A percentile compares a stretch with the other conserved stretches of the same genome.
These are phyloP conservation scores for Mamestra configurata DNA, from an alignment of 1,140 invertebrate species.

Conservation along the genomic window DNA sequence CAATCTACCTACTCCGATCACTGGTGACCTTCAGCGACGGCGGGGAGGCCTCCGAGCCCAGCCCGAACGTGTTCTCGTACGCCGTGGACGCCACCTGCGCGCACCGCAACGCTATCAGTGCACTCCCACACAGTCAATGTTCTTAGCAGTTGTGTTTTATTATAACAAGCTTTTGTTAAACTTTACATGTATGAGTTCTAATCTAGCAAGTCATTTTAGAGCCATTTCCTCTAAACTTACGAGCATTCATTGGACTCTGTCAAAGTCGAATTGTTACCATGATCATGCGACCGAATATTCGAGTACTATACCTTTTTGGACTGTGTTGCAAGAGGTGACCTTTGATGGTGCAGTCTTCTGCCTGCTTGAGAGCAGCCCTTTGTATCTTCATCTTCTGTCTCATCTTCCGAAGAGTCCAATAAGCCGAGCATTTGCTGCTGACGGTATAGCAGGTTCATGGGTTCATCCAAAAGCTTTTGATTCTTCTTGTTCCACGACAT, in stretches of 20 bases:
- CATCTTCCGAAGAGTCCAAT: slow-evolving; percentile 73
- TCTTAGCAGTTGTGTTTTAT: no score
- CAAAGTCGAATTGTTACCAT: no score
- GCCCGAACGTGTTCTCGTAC: not conserved
- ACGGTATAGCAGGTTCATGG: slow-evolving; percentile 86
- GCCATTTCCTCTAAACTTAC: no score
- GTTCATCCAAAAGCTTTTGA: slow-evolving; percentile 86
- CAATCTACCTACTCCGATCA: no score
- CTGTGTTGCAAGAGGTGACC: slow-evolving; percentile 94
- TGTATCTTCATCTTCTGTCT: slow-evolving; percentile 74
- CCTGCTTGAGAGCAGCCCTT: slow-evolving; percentile 89
- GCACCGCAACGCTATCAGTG: not conserved
- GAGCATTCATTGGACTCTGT: no score
- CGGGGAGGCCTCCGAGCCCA: not conserved
- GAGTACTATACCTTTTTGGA: slow-evolving; percentile 89
- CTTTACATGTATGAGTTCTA: no score
- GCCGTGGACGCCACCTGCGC: slow-evolving; percentile 91
- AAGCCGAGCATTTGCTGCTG: slow-evolving; percentile 66
- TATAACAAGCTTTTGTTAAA: no score
- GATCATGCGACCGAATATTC: no score
- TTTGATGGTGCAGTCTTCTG: slow-evolving; percentile 93
- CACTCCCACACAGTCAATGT: no score
- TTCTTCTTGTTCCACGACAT: slow-evolving; percentile 91
- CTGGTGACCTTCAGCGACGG: slow-evolving; percentile 87
- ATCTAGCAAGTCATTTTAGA: no score